Conservation (phyloP, 2,888 invertebrate genomes). For the Ormyrus labotus region DNA sequence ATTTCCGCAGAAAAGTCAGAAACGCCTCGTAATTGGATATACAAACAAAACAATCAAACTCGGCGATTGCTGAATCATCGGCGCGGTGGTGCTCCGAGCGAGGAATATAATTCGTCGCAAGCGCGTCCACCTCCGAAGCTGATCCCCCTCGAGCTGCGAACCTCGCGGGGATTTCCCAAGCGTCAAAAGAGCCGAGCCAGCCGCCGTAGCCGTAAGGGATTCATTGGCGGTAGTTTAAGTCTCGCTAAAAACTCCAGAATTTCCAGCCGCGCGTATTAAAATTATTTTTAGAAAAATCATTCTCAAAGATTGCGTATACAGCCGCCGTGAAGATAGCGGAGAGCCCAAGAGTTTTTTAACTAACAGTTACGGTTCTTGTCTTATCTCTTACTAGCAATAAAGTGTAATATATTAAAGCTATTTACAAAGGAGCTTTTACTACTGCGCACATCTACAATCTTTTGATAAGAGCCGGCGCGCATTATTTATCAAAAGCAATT, state of each 20-base stretch:
- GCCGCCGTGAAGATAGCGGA: too few relatives aligned
- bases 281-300: too few relatives aligned
- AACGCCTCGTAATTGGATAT: constrained; percentile 19
- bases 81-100: not conserved
- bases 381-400: not conserved
- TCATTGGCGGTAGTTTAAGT: too few relatives aligned
- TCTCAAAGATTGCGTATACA: too few relatives aligned
- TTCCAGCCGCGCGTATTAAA: too few relatives aligned
- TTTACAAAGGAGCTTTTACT: not conserved
- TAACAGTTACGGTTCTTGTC: too few relatives aligned
- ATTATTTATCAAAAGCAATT: not conserved
- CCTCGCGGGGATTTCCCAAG: constrained; percentile 32
- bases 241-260: too few relatives aligned
- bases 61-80: constrained; percentile 43
- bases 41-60: constrained; percentile 36
- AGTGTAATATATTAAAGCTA: not conserved
- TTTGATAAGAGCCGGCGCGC: not conserved
- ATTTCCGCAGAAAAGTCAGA: not conserved
- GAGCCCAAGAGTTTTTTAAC: too few relatives aligned
- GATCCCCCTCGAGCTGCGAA: not conserved
- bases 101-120: constrained; percentile 14
- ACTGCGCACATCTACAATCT: constrained; percentile 3
- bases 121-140: not conserved
- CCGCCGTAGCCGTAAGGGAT: not conserved
- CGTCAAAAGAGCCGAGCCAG: constrained; percentile 3